Evolutionary conservation across 2,113 vertebrate genomes (phyloP), one percentile per base, ranked within the genome.

Genomic region (Lophochroa leadbeateri): DNA sequence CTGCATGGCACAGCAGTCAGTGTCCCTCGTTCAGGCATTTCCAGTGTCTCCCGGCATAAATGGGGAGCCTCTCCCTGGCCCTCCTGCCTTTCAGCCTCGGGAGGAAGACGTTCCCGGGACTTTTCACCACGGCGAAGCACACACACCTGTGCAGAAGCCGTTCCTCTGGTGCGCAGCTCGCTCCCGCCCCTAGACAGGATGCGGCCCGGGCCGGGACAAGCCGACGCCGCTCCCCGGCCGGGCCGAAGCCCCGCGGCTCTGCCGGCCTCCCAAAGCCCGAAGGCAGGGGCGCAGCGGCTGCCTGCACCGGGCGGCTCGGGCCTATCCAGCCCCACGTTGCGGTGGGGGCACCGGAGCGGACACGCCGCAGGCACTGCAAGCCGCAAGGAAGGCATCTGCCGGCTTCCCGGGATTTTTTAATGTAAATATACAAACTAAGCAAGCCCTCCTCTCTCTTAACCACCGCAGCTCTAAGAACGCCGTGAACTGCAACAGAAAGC

Each of bases 11-110:
- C 5, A 25, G n/a, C 50, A 83, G 72, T 53, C 94, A 70, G 47
- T 6, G 61, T 78, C 76, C 61, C 83, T 68, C 35, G 13, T 64
- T 90, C 80, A 94, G 86, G 72, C 83, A 91, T 78, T 92, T 95
- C 90, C 86, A 86, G 1, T 83, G 44, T 81, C 80, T 83, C 86
- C 77, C 65, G 4, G 29, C 46, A 64, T 68, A 88, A 91, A 75
- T 15, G 60, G 43, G 55, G 47, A 61, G 65, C 50, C 37, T 93
- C 64, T 83, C 49, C 41, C 35, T 11, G 13, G 33, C 35, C 46
- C 85, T 92, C 50, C 61, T 58, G 75, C 47, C 82, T n/a, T 63
- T n/a, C 37, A 19, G 61, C 55, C 90, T 78, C 81, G 9, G 14
- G 19, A 53, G 55, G 58, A 81, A 74, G 53, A 29, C 61, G 35